A percentile compares a stretch with the other conserved stretches of the same genome.
phyloP scores from a whole-genome alignment of 2,888 invertebrate species.

The Cyclophora albipunctata region DNA sequence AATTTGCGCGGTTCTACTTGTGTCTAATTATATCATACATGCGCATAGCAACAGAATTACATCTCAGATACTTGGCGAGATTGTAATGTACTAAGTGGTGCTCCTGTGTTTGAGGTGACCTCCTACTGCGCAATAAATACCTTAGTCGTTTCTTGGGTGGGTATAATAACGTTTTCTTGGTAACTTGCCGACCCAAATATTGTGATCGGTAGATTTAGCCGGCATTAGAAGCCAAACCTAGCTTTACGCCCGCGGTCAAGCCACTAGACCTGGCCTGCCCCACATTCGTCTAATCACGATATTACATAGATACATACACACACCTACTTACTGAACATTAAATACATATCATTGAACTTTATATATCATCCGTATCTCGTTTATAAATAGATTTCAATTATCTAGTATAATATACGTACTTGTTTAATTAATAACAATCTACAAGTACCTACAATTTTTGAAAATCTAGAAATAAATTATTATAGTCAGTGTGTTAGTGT shows the following conservation, averaged over 20 bases:
- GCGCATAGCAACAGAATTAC: constrained; percentile 7
- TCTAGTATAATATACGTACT: too few species aligned
- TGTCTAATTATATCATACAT: constrained; percentile 7
- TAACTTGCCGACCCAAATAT: constrained; percentile 24
- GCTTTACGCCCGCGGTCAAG: constrained; percentile 23
- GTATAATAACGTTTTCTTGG: too few species aligned
- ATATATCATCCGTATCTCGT: too few species aligned
- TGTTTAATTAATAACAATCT: too few species aligned
- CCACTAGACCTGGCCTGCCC: constrained; percentile 31
- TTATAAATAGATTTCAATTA: too few species aligned
- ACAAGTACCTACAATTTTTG: constrained; percentile 17
- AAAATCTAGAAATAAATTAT: not conserved
- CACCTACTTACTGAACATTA: constrained; percentile 9
- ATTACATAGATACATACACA: not conserved
- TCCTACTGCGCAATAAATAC: not conserved
- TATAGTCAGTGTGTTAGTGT: constrained; percentile 25
- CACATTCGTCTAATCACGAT: constrained; percentile 32
- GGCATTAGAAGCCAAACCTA: constrained; percentile 28
- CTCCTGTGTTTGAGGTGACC: constrained; percentile 2
- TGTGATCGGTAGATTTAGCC: constrained; percentile 19
- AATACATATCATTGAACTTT: not conserved
- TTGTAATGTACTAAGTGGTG: not conserved
- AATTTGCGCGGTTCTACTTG: constrained; percentile 25
- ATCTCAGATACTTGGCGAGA: not conserved
- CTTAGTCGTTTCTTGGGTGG: not conserved